Base-by-base conservation (phyloP, 1,140 invertebrate genomes). In the Drosophila lacertosa region DNA sequence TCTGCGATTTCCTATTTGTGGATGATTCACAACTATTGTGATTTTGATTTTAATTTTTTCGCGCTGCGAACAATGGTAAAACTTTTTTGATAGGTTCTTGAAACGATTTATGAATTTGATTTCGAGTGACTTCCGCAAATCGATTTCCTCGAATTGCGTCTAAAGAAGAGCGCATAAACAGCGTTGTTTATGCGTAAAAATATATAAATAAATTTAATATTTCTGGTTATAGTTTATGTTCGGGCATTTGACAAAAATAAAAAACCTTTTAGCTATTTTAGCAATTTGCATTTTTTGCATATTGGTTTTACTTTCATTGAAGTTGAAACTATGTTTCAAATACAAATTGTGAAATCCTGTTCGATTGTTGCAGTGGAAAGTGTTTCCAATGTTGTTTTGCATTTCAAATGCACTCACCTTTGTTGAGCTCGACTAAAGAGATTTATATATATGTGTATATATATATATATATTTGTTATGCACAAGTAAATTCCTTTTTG, bases 111-210 rank as follows among this genome's bases (percentile, higher is more conserved):
- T 11, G 18, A 9, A 18, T 58, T 22, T 48, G n/a, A n/a, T 33
- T 37, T 13, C 32, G 18, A n/a, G n/a, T n/a, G n/a, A 64, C 79
- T 82, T 83, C 79, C 80, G 80, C 65, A 71, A 74, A 63, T 16
- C 15, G 4, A 40, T 51, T 45, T 50, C 29, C 20, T 13, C 11
- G 35, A 29, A 26, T 53, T 55, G 16, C 24, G 39, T 20, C 20
- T 13, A 42, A 63, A 44, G 35, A 39, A n/a, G 18, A 22, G 15
- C 24, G 11, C 13, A 13, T 35, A 20, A 51, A 11, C n/a, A n/a
- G n/a, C 15, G 24, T 15, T 16, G 10, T 4, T 50, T 39, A 42
- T 18, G 44, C 22, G n/a, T 13, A 16, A 29, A 18, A 29, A 18
- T 16, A 11, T 32, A 32, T 29, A 32, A 15, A 29, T 48, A 32